Evolutionary conservation across 2,113 vertebrate genomes (phyloP), one percentile per base, ranked within the genome.

Genomic region (Takifugu bimaculatus): DNA sequence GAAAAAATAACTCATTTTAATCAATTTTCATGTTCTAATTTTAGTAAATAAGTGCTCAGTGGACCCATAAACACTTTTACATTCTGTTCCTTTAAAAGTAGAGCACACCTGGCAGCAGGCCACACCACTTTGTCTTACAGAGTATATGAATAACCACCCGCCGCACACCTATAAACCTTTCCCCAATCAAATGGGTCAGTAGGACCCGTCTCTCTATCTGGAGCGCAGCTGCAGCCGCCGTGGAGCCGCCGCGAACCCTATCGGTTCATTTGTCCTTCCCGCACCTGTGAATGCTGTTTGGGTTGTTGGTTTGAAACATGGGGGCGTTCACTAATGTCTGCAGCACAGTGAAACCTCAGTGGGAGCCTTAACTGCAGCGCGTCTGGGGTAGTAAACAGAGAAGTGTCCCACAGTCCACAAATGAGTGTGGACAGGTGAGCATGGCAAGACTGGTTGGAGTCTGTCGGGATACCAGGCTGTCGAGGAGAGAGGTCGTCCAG

Each of bases 91-190:
- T 50, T 25, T 50, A 50, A 10, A 50, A 50, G n/a, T 7, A 10
- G 48, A 10, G 15, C 9, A 35, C 50, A 51, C 50, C 50, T 52
- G 20, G 13, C 48, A 45, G 56, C 15, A 66, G n/a, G 29, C 44
- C 32, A 54, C 50, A 42, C 44, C 39, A 27, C 39, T 50, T 63
- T 68, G 42, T 52, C 20, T 68, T 62, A 55, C 55, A 70, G 70
- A 67, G 15, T 60, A 6, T 48, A 50, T 47, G 63, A 65, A 48
- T 57, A 60, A 45, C 52, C 27, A n/a, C 27, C 47, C 42, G 26
- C 52, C 53, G 39, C 3, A 13, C 13, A 50, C 20, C 11, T 26
- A 14, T 61, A 56, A 49, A 20, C 35, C 54, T 47, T 60, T 56
- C 54, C 7, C 25, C 27, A 45, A 10, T n/a, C 15, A 65, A 65